Percentiles rank a stretch among this genome's conserved stretches.
Evolutionary conservation across 2,888 invertebrate genomes (phyloP).

Genomic region (Biston betularia): DNA sequence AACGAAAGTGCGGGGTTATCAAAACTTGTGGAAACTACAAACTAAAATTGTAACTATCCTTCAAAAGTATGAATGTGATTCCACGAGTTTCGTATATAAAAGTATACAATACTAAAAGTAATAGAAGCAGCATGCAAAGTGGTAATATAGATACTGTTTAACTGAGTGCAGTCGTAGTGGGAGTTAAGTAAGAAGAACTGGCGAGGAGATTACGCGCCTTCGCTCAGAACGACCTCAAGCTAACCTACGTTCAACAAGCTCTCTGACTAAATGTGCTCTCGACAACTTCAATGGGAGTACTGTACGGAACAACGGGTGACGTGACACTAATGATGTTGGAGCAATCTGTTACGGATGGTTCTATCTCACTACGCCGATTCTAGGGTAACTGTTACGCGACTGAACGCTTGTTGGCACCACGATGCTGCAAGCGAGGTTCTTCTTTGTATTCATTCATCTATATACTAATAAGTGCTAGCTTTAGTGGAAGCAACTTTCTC

Average conservation of each 20-base stretch:
- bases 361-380: constrained; percentile 81
- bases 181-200: constrained; percentile 65
- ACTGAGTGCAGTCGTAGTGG: constrained; percentile 79
- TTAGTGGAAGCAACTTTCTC: constrained; percentile 44
- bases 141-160: constrained; percentile 74
- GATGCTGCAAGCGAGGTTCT: constrained; percentile 73
- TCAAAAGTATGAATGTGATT: constrained; percentile 33
- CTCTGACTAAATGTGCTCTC: constrained; percentile 81
- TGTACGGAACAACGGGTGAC: constrained; percentile 77
- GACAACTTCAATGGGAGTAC: constrained; percentile 77
- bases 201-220: constrained; percentile 74
- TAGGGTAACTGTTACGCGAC: constrained; percentile 84
- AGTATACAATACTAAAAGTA: constrained; percentile 69
- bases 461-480: constrained; percentile 14
- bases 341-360: constrained; percentile 78
- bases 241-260: constrained; percentile 84
- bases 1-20: constrained; percentile 68
- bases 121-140: constrained; percentile 84
- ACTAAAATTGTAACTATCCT: constrained; percentile 12
- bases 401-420: constrained; percentile 80
- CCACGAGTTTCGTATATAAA: constrained; percentile 66
- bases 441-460: constrained; percentile 30
- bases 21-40: constrained; percentile 62
- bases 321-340: constrained; percentile 82
- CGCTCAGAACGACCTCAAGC: constrained; percentile 77